Percentiles rank a stretch among this genome's conserved stretches.
phyloP scores from a whole-genome alignment of 2,797 vertebrate species.

The Anisognathus igniventris region DNA sequence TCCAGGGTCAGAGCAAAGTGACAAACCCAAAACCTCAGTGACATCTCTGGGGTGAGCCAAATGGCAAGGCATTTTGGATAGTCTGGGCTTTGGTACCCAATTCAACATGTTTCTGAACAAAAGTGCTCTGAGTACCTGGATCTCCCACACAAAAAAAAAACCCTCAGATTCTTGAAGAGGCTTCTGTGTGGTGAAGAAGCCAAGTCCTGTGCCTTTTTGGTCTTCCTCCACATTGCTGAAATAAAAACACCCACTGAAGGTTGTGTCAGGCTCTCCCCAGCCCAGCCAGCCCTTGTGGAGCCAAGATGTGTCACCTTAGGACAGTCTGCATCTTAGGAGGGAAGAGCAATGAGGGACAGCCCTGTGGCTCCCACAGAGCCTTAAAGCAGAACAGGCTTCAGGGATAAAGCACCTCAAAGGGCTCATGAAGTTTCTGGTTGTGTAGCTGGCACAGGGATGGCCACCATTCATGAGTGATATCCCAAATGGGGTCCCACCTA shows the following conservation, averaged over 20 bases:
- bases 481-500: accelerated
- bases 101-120: not conserved
- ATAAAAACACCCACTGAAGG: not conserved
- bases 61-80: not conserved
- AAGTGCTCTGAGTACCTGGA: not conserved
- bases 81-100: not conserved
- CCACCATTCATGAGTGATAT: not conserved
- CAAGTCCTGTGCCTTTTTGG: not conserved
- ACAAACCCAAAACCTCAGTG: not conserved
- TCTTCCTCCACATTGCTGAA: not conserved
- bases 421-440: not conserved
- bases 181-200: not conserved
- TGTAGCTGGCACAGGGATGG: not conserved
- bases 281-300: not conserved
- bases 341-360: not conserved
- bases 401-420: not conserved
- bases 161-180: not conserved
- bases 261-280: not conserved
- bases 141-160: accelerated
- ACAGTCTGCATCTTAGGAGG: not conserved
- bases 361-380: not conserved
- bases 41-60: not conserved
- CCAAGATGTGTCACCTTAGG: not conserved
- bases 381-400: not conserved
- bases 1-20: not conserved